Conservation (phyloP, 2,888 invertebrate species). For the Drosophila melanosoma region DNA sequence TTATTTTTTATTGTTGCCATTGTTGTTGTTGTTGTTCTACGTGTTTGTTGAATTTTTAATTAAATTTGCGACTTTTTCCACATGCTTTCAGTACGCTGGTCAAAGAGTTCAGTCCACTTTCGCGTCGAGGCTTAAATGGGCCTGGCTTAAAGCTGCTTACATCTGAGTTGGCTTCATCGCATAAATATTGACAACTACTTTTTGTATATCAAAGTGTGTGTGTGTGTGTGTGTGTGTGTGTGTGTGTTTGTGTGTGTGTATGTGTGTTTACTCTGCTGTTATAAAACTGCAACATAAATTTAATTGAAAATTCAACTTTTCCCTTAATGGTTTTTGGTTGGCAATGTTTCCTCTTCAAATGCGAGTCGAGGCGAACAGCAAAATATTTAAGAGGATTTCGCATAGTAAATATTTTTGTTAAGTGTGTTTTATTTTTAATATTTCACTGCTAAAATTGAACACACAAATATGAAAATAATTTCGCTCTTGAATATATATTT, state of each 20-base stretch:
- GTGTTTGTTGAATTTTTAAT: slow-evolving; percentile 73
- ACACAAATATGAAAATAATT: neutral
- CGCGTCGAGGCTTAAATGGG: slow-evolving; percentile 2
- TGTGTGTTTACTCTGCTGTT: slow-evolving; percentile 15
- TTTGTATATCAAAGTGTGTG: neutral
- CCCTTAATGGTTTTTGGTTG: neutral
- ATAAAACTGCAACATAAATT: slow-evolving; percentile 49
- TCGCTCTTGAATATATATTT: neutral
- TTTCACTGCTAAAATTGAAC: neutral
- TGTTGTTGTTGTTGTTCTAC: slow-evolving; percentile 19
- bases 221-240: neutral
- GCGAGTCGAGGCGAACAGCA: neutral
- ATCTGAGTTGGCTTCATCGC: slow-evolving; percentile 7
- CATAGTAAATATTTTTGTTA: neutral
- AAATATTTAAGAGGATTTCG: neutral
- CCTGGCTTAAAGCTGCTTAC: slow-evolving; percentile 14
- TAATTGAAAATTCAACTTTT: slow-evolving; percentile 47
- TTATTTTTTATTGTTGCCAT: slow-evolving; percentile 20
- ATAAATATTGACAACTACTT: slow-evolving; percentile 28
- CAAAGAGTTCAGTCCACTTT: neutral
- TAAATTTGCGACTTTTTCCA: slow-evolving; percentile 63
- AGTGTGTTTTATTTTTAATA: neutral
- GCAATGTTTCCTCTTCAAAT: slow-evolving; percentile 22
- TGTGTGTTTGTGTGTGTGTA: neutral
- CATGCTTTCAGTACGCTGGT: slow-evolving; percentile 14